Evolutionary conservation across 2,113 vertebrate species (phyloP).

Genomic region (Terrapene triunguis): DNA sequence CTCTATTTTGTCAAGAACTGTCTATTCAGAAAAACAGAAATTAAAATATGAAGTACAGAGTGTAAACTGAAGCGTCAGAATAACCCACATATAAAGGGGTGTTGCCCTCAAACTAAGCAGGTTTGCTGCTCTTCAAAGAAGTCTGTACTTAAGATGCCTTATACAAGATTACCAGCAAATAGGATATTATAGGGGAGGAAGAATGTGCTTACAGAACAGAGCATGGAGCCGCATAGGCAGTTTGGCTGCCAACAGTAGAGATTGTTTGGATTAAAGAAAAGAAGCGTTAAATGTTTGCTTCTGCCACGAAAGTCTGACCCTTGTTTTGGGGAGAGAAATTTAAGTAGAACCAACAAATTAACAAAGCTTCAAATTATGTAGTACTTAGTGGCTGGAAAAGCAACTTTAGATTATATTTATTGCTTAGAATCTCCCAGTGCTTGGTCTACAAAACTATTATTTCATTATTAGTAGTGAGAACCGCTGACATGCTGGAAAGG

Average conservation of each 20-base stretch:
- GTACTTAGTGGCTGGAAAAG: neutral
- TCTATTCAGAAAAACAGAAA: neutral
- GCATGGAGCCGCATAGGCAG: neutral
- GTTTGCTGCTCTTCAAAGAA: neutral
- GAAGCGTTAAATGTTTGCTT: constrained; percentile 10
- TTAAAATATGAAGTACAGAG: neutral
- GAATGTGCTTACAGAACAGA: constrained; percentile 21
- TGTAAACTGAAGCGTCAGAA: neutral
- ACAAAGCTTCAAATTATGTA: constrained; percentile 51
- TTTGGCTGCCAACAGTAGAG: constrained; percentile 46
- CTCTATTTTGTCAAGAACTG: neutral
- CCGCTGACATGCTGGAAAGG: neutral
- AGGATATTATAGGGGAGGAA: neutral
- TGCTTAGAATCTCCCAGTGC: neutral
- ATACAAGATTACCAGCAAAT: neutral
- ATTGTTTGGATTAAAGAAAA: constrained; percentile 43
- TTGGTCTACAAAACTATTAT: neutral
- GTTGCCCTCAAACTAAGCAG: neutral
- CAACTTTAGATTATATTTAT: neutral
- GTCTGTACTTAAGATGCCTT: neutral
- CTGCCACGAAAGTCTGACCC: constrained; percentile 31
- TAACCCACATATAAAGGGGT: neutral
- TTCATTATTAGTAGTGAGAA: neutral
- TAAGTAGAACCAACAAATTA: constrained; percentile 46
- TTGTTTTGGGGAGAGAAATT: constrained; percentile 42